Evolutionary conservation across 1,140 invertebrate species (phyloP), one percentile per base, ranked within the genome.

Genomic region (Onthophagus taurus): DNA sequence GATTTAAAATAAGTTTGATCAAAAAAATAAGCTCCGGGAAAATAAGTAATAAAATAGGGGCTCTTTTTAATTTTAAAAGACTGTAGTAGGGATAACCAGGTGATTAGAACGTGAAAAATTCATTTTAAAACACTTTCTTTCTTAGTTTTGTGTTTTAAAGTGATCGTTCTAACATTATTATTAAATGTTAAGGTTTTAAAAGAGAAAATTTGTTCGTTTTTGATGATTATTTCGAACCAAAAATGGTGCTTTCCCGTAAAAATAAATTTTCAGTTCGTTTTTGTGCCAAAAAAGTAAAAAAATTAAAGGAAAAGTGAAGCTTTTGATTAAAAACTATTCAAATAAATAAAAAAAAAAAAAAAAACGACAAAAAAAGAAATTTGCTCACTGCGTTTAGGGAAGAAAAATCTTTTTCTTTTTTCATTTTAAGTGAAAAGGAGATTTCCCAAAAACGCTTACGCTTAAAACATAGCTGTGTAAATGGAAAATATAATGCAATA

Each of bases 61-160:
- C 23, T 26, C 23, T 26, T n/a, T 26, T 26, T 26, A 26, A 26
- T 7, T 26, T 26, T 26, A 53, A 53, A 60, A 62, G 60, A 62
- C 60, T 62, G 60, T 62, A 58, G 52, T 61, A 58, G 60, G 57
- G 43, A 57, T 60, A 60, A n/a, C 58, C 60, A 59, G 57, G 60
- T 59, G 53, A 57, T 53, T 52, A 49, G 47, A 50, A 45, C 23
- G 24, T 36, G 33, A n/a, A 13, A 34, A 24, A 29, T 18, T 41
- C 21, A 26, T 41, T 41, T 26, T n/a, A 41, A 41, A 41, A 30
- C 37, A 29, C 3, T 23, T n/a, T 23, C 23, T 7, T 26, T 26
- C n/a, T 26, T 19, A 24, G 9, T 17, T 16, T 14, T 17, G 24
- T 17, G 24, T 41, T 29, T 41, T 24, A 26, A 41, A 41, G 19